phyloP scores from a whole-genome alignment of 1,140 invertebrate genomes.

The Aphaenogaster ashmeadi region DNA sequence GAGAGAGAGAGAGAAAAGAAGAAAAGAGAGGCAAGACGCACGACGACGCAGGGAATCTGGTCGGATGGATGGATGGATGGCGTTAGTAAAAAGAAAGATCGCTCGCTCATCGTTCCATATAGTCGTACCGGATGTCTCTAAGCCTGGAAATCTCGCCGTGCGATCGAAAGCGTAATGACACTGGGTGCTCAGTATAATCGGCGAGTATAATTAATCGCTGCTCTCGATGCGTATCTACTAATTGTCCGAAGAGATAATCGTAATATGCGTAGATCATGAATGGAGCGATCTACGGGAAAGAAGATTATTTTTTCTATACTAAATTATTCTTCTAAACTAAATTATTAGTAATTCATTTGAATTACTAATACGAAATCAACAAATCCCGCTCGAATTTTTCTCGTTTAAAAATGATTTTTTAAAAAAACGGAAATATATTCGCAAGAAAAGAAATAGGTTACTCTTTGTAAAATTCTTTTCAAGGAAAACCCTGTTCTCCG shows the following conservation, averaged over 20 bases:
- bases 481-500: background rate
- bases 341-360: background rate
- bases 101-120: slow-evolving; percentile 59
- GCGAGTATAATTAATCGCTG: slow-evolving; percentile 20
- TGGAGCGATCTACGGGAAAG: background rate
- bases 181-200: slow-evolving; percentile 19
- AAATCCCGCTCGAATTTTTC: background rate
- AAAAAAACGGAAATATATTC: background rate
- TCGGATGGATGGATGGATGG: slow-evolving; percentile 59
- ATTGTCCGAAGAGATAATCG: background rate
- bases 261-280: background rate
- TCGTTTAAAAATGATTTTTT: background rate
- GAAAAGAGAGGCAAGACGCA: slow-evolving; percentile 46
- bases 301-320: background rate
- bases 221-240: background rate
- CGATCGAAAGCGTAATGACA: slow-evolving; percentile 20
- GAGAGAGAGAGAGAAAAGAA: slow-evolving; percentile 29
- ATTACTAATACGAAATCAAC: background rate
- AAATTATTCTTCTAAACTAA: background rate
- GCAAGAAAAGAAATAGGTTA: background rate
- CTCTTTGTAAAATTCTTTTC: background rate
- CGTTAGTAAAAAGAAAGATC: slow-evolving; percentile 62
- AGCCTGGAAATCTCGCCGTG: slow-evolving; percentile 29
- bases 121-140: slow-evolving; percentile 53
- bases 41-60: slow-evolving; percentile 57